These are phyloP conservation scores for Xestoiulus laeticollis DNA, from an alignment of 2,888 invertebrate genomes.

Conservation along the genomic window DNA sequence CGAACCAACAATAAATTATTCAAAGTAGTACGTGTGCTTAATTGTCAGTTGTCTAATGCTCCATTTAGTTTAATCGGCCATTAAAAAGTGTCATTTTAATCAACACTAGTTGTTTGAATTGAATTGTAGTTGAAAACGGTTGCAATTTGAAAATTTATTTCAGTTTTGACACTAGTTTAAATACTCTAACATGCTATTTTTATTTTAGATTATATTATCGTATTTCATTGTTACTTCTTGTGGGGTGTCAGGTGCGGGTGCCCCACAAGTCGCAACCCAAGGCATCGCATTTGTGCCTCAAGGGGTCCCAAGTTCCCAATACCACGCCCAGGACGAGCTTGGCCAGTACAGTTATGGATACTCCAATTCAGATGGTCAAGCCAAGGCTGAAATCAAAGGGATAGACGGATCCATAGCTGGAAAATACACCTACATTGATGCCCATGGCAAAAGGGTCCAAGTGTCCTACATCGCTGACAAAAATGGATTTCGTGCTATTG, in stretches of 20 bases:
- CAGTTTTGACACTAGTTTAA: no score
- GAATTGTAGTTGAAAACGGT: no score
- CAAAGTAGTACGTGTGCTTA: no score
- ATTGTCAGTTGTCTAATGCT: no score
- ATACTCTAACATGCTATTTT: background rate
- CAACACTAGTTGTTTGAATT: no score
- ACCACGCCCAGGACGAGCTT: constrained; percentile 52
- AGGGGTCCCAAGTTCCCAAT: constrained; percentile 50
- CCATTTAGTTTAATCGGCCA: no score
- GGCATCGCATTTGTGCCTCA: constrained; percentile 38
- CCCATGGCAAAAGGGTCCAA: constrained; percentile 49
- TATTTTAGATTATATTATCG: background rate
- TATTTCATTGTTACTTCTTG: background rate
- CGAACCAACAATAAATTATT: no score
- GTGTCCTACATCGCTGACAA: constrained; percentile 52
- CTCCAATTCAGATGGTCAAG: constrained; percentile 51
- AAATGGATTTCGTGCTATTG: constrained; percentile 47
- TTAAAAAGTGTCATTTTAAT: no score
- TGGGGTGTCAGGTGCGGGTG: constrained; percentile 18
- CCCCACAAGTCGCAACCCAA: background rate
- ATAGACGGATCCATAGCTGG: constrained; percentile 51
- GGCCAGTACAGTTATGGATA: constrained; percentile 53
- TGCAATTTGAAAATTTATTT: background rate
- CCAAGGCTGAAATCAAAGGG: constrained; percentile 53
- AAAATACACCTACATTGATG: constrained; percentile 51